phyloP scores from a whole-genome alignment of 2,888 invertebrate genomes.

The Theretra japonica region DNA sequence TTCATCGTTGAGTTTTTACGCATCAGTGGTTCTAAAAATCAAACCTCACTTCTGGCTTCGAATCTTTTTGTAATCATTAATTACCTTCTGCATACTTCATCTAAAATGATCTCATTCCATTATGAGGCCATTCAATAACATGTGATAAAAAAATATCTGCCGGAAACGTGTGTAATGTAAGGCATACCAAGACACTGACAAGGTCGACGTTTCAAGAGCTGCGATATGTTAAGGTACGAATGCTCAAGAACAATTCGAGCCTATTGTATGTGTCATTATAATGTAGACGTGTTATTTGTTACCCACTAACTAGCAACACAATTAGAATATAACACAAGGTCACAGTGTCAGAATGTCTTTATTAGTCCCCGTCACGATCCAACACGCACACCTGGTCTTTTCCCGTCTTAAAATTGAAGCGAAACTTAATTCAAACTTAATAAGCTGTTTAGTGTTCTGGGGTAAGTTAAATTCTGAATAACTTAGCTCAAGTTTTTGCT shows the following conservation, averaged over 20 bases:
- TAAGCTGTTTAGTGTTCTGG: slow-evolving; percentile 14
- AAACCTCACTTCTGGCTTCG: too few relatives aligned
- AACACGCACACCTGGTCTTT: not conserved
- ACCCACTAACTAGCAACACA: slow-evolving; percentile 60
- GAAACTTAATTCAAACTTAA: slow-evolving; percentile 23
- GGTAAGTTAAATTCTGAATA: slow-evolving; percentile 17
- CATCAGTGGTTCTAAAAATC: not conserved
- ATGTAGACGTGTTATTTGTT: slow-evolving; percentile 57
- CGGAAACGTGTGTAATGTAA: slow-evolving; percentile 42
- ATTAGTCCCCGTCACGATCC: slow-evolving; percentile 9
- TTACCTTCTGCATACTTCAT: not conserved
- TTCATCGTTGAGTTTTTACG: not conserved
- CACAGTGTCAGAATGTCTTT: slow-evolving; percentile 35
- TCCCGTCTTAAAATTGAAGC: not conserved
- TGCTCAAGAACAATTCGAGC: slow-evolving; percentile 51
- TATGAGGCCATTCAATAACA: slow-evolving; percentile 10
- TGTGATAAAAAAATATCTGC: slow-evolving; percentile 31
- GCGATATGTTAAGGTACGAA: slow-evolving; percentile 38
- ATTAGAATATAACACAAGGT: slow-evolving; percentile 63
- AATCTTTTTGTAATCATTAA: not conserved
- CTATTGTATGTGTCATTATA: slow-evolving; percentile 62
- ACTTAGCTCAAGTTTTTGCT: not conserved
- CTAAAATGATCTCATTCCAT: slow-evolving; percentile 1
- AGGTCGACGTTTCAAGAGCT: slow-evolving; percentile 48
- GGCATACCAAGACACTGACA: slow-evolving; percentile 41